Evolutionary conservation across 2,113 vertebrate genomes (phyloP), one percentile per base, ranked within the genome.

Genomic region (Oreocharis arfaki): DNA sequence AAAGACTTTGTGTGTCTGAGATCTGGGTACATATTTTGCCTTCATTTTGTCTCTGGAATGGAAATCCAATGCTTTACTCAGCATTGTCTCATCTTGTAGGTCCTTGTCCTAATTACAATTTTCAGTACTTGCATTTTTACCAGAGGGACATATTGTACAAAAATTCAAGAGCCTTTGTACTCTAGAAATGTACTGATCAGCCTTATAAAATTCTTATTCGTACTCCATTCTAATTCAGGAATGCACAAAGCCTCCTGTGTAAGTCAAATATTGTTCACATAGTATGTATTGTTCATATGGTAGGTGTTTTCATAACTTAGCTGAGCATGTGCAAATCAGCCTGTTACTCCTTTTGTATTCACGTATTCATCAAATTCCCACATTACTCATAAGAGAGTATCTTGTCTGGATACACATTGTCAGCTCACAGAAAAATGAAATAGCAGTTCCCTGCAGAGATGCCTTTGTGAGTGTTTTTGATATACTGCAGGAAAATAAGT

Each of bases 401-500:
- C 59, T 91, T 86, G 70, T 74, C 91, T 80, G 27, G 28, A 55
- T 95, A 35, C 16, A 76, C 1, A 3, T 79, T 79, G 79, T 77
- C 57, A 94, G 8, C 42, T 83, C 1, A 0, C 44, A 80, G 75
- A 63, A 87, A 61, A 88, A 76, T 68, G 74, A 53, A 95, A 79
- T 9, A 76, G 42, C 9, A 35, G 23, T 49, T 93, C 64, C 87
- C 87, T 77, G 33, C 50, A 80, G 90, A 88, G 87, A 77, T 57
- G 49, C 26, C 7, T 95, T 94, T 95, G 44, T 47, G n/a, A 81
- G 27, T 61, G n/a, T 30, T 92, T 94, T 71, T 87, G 63, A 87
- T 24, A 85, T 94, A 90, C 81, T 87, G 9, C 50, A 77, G 70
- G 70, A 91, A 94, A 91, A 85, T 74, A 94, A 94, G 67, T 65